phyloP scores from a whole-genome alignment of 1,140 invertebrate genomes.

The Halyomorpha halys region DNA sequence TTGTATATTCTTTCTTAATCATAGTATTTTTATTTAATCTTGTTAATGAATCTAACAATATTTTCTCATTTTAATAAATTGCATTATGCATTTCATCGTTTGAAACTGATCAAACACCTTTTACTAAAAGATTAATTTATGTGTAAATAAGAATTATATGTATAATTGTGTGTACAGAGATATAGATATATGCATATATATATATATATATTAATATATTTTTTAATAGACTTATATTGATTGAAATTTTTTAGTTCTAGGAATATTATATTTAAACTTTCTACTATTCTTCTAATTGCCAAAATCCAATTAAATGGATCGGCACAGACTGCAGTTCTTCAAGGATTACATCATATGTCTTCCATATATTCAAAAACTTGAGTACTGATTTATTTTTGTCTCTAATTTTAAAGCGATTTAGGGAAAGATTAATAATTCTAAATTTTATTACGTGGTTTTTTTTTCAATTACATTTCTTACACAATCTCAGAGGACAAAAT shows the following conservation, averaged over 20 bases:
- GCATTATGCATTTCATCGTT: no score
- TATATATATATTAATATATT: background rate
- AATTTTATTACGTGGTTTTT: slow-evolving; percentile 1
- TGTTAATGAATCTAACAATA: no score
- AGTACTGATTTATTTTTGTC: slow-evolving; percentile 6
- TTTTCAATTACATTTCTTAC: background rate
- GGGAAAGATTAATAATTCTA: slow-evolving; percentile 7
- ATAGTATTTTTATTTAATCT: no score
- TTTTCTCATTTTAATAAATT: no score
- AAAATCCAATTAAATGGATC: slow-evolving; percentile 18
- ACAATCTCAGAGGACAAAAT: slow-evolving; percentile 8
- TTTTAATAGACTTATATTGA: slow-evolving; percentile 8
- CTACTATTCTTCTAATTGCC: slow-evolving; percentile 15
- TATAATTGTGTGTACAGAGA: no score
- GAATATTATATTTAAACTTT: slow-evolving; percentile 3
- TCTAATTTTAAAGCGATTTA: background rate
- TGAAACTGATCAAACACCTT: slow-evolving; percentile 29
- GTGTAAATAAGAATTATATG: no score
- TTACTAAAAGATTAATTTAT: background rate
- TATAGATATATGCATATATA: no score
- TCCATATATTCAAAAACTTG: slow-evolving; percentile 8
- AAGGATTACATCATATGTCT: slow-evolving; percentile 12
- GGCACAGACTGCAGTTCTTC: slow-evolving; percentile 10
- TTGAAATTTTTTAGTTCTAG: slow-evolving; percentile 17
- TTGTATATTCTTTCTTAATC: no score